Base-by-base conservation (phyloP, 2,888 invertebrate species). In the Ophioninae sp. region DNA sequence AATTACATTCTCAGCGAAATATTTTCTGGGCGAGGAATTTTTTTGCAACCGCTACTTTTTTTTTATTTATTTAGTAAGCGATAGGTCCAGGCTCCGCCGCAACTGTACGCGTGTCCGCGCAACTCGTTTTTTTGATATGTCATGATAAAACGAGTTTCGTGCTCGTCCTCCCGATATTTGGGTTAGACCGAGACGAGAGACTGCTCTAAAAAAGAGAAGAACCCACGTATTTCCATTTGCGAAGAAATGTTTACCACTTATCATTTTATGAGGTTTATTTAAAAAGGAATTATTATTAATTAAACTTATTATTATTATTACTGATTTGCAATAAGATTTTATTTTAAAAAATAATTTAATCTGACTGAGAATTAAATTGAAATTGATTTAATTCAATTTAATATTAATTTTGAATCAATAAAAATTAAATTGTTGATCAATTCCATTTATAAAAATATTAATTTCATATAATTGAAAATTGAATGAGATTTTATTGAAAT, bases 91-190 rank as follows among this genome's bases (percentile, higher is more conserved):
- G 20, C 10, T 73, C 17, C 21, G 23, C 23, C 17, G 59, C 30
- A 3, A 30, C 23, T 41, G 62, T 44, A 69, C 13, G 37, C 20
- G 30, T 13, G 39, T 41, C 61, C 23, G 41, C 21, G 44, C 44
- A 3, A 17, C 44, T 69, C 39, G 57, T 41, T 70, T 57, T 65
- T 56, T 23, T 62, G 56, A 78, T 56, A 72, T 39, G 7, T 57
- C 21, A 23, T 39, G 64, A 79, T 65, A 65, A 72, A 56, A 72
- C n/a, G 39, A 70, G 61, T 79, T 70, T 67, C 8, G 39, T 76
- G 59, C 41, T 50, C 21, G 39, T 13, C 57, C n/a, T 7, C 13
- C n/a, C 7, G 72, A 57, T 79, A 79, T 79, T 50, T 74, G 61
- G 73, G 73, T 79, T 79, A 68, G 79, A 65, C 65, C 30, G 59